Conservation (phyloP, 2,113 vertebrate genomes). For the Ranitomeya imitator region DNA sequence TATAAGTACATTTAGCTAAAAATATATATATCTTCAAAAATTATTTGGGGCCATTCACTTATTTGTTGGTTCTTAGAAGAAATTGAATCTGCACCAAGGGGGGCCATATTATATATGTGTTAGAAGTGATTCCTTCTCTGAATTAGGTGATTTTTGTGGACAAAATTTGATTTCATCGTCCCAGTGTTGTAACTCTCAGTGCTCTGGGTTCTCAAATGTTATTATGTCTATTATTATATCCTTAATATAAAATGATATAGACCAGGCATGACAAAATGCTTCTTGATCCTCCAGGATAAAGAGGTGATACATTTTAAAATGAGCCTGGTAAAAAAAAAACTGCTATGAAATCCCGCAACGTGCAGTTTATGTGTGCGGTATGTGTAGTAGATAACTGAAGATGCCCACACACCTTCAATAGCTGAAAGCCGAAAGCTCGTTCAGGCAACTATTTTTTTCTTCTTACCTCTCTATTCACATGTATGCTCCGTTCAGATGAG, state of each 20-base stretch:
- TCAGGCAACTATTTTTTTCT: too few relatives aligned
- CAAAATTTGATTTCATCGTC: background rate
- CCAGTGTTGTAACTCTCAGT: background rate
- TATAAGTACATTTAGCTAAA: background rate
- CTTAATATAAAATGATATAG: background rate
- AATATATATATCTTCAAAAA: background rate
- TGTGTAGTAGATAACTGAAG: too few relatives aligned
- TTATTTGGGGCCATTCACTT: background rate
- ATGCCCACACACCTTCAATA: too few relatives aligned
- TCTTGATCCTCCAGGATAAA: background rate
- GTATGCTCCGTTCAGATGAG: too few relatives aligned
- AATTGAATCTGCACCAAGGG: background rate
- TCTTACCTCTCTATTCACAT: too few relatives aligned
- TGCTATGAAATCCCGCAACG: too few relatives aligned
- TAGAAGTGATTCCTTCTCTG: background rate
- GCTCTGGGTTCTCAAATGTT: background rate
- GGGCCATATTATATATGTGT: background rate
- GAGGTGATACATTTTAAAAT: too few relatives aligned
- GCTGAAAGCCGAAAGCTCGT: too few relatives aligned
- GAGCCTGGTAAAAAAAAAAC: too few relatives aligned
- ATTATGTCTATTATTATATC: constrained; percentile 1
- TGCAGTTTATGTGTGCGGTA: too few relatives aligned
- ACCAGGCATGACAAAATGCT: background rate
- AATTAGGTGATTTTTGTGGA: background rate
- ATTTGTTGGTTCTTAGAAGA: background rate